Evolutionary conservation across 2,113 vertebrate genomes (phyloP), one percentile per base, ranked within the genome.

Genomic region (Panurus biarmicus): DNA sequence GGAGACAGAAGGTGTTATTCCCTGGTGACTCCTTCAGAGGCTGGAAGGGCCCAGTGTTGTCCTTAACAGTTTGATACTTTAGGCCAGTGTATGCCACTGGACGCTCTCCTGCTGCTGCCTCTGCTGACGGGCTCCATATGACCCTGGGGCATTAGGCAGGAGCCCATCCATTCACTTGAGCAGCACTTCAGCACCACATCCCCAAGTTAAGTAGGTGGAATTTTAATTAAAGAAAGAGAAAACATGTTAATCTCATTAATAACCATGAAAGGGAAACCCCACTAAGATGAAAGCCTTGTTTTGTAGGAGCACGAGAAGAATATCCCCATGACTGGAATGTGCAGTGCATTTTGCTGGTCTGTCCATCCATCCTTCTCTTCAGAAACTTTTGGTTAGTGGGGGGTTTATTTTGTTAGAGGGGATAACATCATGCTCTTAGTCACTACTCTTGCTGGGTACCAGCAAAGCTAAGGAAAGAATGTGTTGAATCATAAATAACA

Each of bases 151-250:
- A 66, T 8, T 11, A 66, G 69, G 53, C 60, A 71, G 61, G 57
- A 85, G 44, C 48, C 17, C 1, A 5, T 40, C 40, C n/a, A 4
- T 26, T 69, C 50, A 29, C n/a, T 36, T 51, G 62, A 72, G 35
- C 5, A 40, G 29, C 3, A 4, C 40, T 73, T 56, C 40, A 78
- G 69, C 23, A 90, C 56, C 65, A 91, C 57, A 25, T 25, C 16
- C 11, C 36, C 25, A 29, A 19, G 51, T n/a, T n/a, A 73, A 92
- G 62, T 54, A 83, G 48, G 58, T 85, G 87, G 90, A 90, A 95
- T 93, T 94, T 95, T 91, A 91, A 94, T 87, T 90, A 82, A 86
- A 58, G 42, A 67, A 84, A 44, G n/a, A n/a, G 60, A 60, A 79
- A 90, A 93, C 71, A 87, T 50, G 62, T 72, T 87, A 89, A 91